Conservation (phyloP, 2,113 vertebrate species). For the Rhadina sibilatrix region DNA sequence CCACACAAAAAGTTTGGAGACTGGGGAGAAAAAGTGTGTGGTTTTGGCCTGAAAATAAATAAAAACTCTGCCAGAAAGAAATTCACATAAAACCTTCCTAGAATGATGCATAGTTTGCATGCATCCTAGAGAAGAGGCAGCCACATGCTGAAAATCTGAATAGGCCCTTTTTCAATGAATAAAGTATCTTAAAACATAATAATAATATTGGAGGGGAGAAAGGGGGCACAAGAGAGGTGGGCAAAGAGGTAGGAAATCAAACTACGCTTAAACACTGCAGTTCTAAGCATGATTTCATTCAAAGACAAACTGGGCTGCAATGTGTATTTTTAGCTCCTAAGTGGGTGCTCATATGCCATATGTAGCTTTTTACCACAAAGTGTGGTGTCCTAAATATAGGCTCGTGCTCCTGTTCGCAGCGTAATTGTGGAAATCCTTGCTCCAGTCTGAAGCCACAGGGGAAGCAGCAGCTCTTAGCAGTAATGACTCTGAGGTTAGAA, state of each 20-base stretch:
- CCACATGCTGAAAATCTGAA: not conserved
- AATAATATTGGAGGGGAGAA: not conserved
- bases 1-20: not conserved
- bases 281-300: conserved; percentile 52
- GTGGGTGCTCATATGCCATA: conserved; percentile 66
- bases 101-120: not conserved
- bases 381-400: conserved; percentile 66
- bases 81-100: not conserved
- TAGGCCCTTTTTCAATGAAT: not conserved
- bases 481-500: conserved; percentile 34
- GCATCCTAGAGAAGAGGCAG: not conserved
- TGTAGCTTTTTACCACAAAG: conserved; percentile 60
- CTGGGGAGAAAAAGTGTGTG: not conserved
- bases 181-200: not conserved
- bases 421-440: conserved; percentile 69
- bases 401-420: conserved; percentile 14
- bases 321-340: conserved; percentile 66
- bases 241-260: not conserved
- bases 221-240: rapidly evolving
- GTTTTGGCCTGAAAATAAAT: not conserved
- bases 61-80: not conserved
- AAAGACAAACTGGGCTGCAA: conserved; percentile 41
- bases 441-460: conserved; percentile 60
- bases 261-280: not conserved
- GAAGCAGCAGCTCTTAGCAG: conserved; percentile 39